These are phyloP conservation scores for Spodoptera frugiperda DNA, from an alignment of 1,140 invertebrate species.

Conservation along the genomic window DNA sequence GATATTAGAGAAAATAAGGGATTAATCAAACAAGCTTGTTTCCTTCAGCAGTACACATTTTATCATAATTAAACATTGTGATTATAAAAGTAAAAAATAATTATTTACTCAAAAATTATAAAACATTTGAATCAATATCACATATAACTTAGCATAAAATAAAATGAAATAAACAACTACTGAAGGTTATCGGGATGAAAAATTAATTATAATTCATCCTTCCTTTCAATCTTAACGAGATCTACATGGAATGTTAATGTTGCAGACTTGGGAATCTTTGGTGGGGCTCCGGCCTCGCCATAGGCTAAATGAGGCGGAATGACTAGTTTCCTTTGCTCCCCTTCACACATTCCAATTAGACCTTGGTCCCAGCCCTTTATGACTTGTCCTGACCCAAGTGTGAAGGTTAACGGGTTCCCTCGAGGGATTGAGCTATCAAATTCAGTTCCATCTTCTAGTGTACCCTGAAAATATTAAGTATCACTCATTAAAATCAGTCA, in stretches of 20 bases:
- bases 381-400: slow-evolving; percentile 92
- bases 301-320: slow-evolving; percentile 95
- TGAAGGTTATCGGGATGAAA: background rate
- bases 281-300: slow-evolving; percentile 91
- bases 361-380: slow-evolving; percentile 96
- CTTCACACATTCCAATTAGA: slow-evolving; percentile 94
- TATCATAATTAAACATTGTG: too few species aligned
- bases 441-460: slow-evolving; percentile 93
- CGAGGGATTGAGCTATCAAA: slow-evolving; percentile 93
- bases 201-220: slow-evolving; percentile 70
- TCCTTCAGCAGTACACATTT: too few species aligned
- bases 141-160: background rate
- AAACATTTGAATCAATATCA: background rate
- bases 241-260: slow-evolving; percentile 95
- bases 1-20: too few species aligned
- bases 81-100: too few species aligned
- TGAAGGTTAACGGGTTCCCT: slow-evolving; percentile 92
- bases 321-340: slow-evolving; percentile 93
- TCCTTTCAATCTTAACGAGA: slow-evolving; percentile 91
- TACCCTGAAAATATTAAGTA: slow-evolving; percentile 88
- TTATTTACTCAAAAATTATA: background rate
- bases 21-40: too few species aligned
- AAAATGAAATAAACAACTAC: slow-evolving; percentile 20
- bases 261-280: slow-evolving; percentile 93
- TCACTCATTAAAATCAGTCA: background rate